Base-by-base conservation (phyloP, 2,113 vertebrate genomes). In the Mohoua ochrocephala region DNA sequence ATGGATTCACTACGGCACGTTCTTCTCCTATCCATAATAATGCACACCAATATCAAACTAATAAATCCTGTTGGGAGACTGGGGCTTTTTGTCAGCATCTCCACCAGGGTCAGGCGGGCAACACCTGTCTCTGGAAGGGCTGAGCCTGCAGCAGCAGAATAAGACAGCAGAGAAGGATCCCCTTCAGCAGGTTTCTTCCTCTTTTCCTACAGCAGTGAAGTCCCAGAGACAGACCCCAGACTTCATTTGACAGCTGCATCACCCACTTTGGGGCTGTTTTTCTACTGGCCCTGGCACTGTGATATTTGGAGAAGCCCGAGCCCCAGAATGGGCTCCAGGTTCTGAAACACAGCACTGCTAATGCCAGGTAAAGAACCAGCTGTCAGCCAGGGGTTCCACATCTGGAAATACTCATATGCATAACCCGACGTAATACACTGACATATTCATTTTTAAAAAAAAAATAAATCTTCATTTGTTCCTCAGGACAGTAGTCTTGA, bases 81-180 rank as follows among this genome's bases (percentile, higher is more conserved):
- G 7, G 6, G 15, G 14, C 7, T 76, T 67, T 73, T 5, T 37
- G 42, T 37, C 6, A 77, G 69, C 1, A 0, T 85, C 73, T 11
- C 23, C 37, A 57, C 2, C 31, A 33, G 35, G 23, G 42, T 33
- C 33, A 54, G 26, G 35, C 1, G 64, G 22, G 31, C 30, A 57
- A 33, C 21, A 42, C 4, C 19, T 27, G 15, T 10, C n/a, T 65
- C 37, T 61, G 67, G 37, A 80, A 77, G 0, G 0, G 37, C 28
- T 30, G 53, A 79, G 74, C 22, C 53, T 73, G 44, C 79, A 85
- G 70, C 83, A 83, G 54, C 61, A 86, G 41, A 35, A 1, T 12
- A 70, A 75, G 11, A 33, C 15, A 65, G 28, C 4, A 16, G 44
- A 73, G 44, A 67, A 79, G 16, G 12, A 5, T 70, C 15, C 23